phyloP scores from a whole-genome alignment of 2,888 invertebrate species.

The Drosophila algonquin region DNA sequence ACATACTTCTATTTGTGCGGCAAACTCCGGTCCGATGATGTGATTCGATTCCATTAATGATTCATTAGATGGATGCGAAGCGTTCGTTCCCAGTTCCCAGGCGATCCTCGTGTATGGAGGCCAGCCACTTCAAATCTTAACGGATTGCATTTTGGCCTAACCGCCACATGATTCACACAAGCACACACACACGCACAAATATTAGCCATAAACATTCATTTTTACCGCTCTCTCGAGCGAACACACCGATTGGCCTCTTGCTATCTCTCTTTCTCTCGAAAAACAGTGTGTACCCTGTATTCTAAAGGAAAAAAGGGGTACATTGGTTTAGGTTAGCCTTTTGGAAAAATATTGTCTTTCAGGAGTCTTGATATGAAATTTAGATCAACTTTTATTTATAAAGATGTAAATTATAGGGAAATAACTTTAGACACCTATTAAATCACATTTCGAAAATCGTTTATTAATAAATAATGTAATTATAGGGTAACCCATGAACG shows the following conservation, averaged over 20 bases:
- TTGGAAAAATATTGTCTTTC: not conserved
- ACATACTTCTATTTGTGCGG: not conserved
- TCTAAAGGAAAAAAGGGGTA: not conserved
- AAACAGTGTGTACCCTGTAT: not conserved
- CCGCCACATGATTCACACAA: slow-evolving; percentile 30
- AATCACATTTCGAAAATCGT: not conserved
- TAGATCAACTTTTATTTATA: no score
- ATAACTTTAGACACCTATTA: not conserved
- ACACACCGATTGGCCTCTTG: not conserved
- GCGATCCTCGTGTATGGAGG: slow-evolving; percentile 32
- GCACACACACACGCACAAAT: not conserved
- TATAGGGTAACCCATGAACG: not conserved
- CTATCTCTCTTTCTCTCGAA: not conserved
- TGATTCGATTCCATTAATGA: slow-evolving; percentile 41
- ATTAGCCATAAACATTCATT: slow-evolving; percentile 15
- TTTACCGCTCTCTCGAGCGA: slow-evolving; percentile 12
- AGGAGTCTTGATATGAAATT: no score
- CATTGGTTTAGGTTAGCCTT: not conserved
- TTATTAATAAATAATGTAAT: not conserved
- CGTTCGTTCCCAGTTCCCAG: slow-evolving; percentile 35
- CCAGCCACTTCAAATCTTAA: slow-evolving; percentile 36
- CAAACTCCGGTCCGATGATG: slow-evolving; percentile 17
- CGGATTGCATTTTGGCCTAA: slow-evolving; percentile 24
- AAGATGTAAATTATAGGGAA: no score
- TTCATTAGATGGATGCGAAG: slow-evolving; percentile 40